phyloP scores from a whole-genome alignment of 2,797 vertebrate species.

The Pipistrellus nathusii region DNA sequence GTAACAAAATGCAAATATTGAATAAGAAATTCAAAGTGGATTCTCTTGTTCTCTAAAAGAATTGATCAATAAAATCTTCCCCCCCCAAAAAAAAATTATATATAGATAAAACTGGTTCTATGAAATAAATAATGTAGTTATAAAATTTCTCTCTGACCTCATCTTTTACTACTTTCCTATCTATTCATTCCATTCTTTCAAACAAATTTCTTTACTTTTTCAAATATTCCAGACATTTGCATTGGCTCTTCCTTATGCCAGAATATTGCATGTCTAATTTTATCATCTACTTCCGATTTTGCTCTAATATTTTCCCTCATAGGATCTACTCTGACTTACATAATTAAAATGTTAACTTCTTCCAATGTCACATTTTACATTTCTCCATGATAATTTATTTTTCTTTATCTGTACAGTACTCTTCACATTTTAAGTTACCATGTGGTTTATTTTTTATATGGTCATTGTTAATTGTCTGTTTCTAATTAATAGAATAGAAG shows the following conservation, averaged over 20 bases:
- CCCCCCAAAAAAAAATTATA: background rate
- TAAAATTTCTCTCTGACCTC: background rate
- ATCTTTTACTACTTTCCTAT: background rate
- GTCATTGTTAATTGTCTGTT: background rate
- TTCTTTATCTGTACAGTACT: background rate
- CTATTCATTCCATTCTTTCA: background rate
- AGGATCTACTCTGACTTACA: background rate
- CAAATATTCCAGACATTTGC: background rate
- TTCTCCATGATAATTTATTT: background rate
- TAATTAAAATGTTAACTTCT: background rate
- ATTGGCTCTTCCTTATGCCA: background rate
- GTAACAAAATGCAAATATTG: background rate
- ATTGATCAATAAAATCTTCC: background rate
- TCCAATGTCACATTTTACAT: background rate
- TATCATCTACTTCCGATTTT: background rate
- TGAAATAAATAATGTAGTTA: background rate
- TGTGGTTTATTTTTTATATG: background rate
- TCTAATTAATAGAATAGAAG: background rate
- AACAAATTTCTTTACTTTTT: background rate
- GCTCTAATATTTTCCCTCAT: background rate
- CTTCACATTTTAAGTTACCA: background rate
- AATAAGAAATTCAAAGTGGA: background rate
- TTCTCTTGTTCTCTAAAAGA: background rate
- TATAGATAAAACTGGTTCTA: background rate
- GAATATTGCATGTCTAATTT: background rate